These are phyloP conservation scores for Operophtera brumata DNA, from an alignment of 2,888 invertebrate species.

Conservation along the genomic window DNA sequence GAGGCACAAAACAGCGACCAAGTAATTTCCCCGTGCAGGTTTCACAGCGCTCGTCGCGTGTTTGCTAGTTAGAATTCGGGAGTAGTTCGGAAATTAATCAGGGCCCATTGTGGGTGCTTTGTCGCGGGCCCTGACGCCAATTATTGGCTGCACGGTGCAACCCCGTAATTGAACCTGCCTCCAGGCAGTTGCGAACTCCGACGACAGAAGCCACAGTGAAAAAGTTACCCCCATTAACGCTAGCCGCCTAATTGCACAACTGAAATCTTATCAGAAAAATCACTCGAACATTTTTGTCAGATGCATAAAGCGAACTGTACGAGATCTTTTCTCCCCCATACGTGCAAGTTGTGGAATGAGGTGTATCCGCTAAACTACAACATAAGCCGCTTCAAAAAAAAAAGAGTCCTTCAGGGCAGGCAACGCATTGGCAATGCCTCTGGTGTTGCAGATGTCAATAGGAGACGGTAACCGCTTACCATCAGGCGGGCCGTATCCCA, in stretches of 20 bases:
- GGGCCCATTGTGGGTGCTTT: constrained; percentile 77
- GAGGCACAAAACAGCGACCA: constrained; percentile 50
- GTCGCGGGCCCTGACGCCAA: constrained; percentile 74
- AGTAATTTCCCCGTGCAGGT: constrained; percentile 63
- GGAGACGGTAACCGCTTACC: too few relatives aligned
- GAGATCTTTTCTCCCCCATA: too few relatives aligned
- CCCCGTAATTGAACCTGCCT: constrained; percentile 72
- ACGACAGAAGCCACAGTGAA: constrained; percentile 36
- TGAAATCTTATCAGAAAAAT: not conserved
- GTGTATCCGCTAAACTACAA: too few relatives aligned
- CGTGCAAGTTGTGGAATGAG: too few relatives aligned
- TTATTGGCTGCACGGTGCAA: constrained; percentile 68
- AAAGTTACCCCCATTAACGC: constrained; percentile 43
- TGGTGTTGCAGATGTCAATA: too few relatives aligned
- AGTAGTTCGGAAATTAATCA: constrained; percentile 80
- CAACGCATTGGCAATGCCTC: too few relatives aligned
- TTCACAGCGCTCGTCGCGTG: constrained; percentile 61
- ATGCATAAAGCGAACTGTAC: too few relatives aligned
- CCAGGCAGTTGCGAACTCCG: constrained; percentile 47
- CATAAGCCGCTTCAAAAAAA: too few relatives aligned
- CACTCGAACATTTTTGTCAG: not conserved
- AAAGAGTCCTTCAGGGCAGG: too few relatives aligned
- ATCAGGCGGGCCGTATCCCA: too few relatives aligned
- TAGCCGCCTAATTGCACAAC: constrained; percentile 5
- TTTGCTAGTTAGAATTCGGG: constrained; percentile 78